Conservation (phyloP, 1,140 invertebrate genomes). For the Drosophila bocqueti region DNA sequence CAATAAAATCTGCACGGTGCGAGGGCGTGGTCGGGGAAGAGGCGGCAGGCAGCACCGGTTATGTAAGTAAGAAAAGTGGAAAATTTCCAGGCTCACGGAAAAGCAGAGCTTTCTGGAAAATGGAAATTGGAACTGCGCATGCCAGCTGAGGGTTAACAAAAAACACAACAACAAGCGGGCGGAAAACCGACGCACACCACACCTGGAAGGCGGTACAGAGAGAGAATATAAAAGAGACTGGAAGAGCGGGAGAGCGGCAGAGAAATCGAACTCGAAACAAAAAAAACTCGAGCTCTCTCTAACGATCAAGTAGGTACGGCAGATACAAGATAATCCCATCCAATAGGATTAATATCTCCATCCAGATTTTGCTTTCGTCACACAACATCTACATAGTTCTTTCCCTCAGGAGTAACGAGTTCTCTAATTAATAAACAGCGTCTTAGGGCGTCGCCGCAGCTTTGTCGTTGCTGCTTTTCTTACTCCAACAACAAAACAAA, state of each 20-base stretch:
- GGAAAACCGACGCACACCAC: constrained; percentile 32
- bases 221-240: constrained; percentile 1
- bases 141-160: constrained; percentile 42
- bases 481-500: constrained; percentile 73
- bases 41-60: constrained; percentile 64
- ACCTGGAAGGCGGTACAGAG: constrained; percentile 36
- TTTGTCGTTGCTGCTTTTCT: constrained; percentile 35
- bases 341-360: constrained; percentile 56
- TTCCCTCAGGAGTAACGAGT: constrained; percentile 6
- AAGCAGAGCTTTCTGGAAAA: constrained; percentile 59
- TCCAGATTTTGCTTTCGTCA: constrained; percentile 11
- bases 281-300: constrained; percentile 24
- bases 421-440: constrained; percentile 67
- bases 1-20: constrained; percentile 46
- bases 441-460: constrained; percentile 75
- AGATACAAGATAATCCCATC: constrained; percentile 16
- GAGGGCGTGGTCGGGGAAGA: constrained; percentile 32
- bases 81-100: constrained; percentile 59
- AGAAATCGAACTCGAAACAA: constrained; percentile 13
- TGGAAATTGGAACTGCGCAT: constrained; percentile 40
- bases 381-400: constrained; percentile 4
- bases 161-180: constrained; percentile 25
- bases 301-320: constrained; percentile 34
- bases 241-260: constrained; percentile 13
- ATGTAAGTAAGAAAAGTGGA: constrained; percentile 76